Percentiles rank a stretch among this genome's conserved stretches.
These are phyloP conservation scores for Elgaria multicarinata DNA, from an alignment of 2,113 vertebrate species.

Conservation along the genomic window DNA sequence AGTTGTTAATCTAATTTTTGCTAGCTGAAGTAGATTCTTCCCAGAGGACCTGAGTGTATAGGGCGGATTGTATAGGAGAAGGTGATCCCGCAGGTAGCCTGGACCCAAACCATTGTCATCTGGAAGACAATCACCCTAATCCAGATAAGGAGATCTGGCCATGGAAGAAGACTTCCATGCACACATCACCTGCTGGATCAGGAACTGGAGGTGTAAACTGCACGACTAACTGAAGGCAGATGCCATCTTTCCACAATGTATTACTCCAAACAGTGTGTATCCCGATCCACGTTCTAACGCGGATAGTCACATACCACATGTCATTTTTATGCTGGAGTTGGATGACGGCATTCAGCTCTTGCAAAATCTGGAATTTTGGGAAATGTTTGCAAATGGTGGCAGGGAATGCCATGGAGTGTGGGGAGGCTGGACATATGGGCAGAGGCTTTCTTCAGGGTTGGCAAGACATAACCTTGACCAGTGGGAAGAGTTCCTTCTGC, in stretches of 20 bases:
- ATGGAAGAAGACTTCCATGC: rapidly evolving
- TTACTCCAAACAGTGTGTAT: no score
- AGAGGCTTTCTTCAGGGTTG: not conserved
- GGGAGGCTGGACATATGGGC: not conserved
- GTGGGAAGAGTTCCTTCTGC: not conserved
- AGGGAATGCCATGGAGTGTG: not conserved
- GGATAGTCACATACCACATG: not conserved
- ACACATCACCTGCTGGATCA: not conserved
- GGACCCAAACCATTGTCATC: no score
- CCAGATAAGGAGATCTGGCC: not conserved
- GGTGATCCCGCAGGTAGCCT: no score
- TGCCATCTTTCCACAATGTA: not conserved
- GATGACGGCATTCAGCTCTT: no score
- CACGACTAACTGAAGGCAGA: not conserved
- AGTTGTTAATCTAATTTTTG: no score
- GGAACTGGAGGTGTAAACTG: not conserved
- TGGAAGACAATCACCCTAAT: not conserved
- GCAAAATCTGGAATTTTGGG: not conserved
- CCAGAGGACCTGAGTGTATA: no score
- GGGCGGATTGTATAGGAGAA: no score
- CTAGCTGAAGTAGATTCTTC: no score
- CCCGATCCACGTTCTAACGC: not conserved
- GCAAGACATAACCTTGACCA: not conserved
- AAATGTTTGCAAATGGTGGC: not conserved
- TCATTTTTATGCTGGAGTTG: not conserved